A percentile compares a stretch with the other conserved stretches of the same genome.
Conservation (phyloP, 2,797 vertebrate species). For the Molossus alvarezi region DNA sequence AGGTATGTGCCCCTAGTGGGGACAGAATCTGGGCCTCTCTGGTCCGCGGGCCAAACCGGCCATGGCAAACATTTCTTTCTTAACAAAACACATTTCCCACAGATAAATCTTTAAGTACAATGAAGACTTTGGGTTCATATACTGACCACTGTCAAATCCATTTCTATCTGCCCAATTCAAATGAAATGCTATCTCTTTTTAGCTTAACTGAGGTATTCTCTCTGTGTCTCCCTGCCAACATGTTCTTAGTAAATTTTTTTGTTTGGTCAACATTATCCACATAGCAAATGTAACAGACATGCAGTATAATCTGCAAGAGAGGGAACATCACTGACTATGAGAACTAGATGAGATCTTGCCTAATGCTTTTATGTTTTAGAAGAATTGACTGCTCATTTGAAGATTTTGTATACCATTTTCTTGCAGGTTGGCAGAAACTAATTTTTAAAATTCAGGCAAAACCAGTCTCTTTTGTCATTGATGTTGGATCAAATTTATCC, state of each 20-base stretch:
- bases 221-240: not conserved
- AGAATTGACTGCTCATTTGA: not conserved
- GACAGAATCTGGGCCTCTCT: no score
- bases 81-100: not conserved
- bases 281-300: not conserved
- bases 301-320: not conserved
- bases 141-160: not conserved
- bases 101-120: not conserved
- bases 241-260: slow-evolving; percentile 22
- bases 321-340: not conserved
- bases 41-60: no score
- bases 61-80: not conserved
- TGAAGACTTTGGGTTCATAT: not conserved
- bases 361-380: slow-evolving; percentile 11
- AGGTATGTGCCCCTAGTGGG: no score
- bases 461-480: slow-evolving; percentile 22
- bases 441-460: not conserved
- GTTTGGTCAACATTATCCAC: not conserved
- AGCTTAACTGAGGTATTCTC: not conserved
- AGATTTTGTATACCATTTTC: slow-evolving; percentile 40
- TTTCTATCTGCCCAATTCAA: slow-evolving; percentile 20
- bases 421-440: not conserved
- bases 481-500: not conserved
- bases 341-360: not conserved
- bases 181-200: not conserved